These are phyloP conservation scores for Bombus superbus DNA, from an alignment of 1,140 invertebrate genomes.

Conservation along the genomic window DNA sequence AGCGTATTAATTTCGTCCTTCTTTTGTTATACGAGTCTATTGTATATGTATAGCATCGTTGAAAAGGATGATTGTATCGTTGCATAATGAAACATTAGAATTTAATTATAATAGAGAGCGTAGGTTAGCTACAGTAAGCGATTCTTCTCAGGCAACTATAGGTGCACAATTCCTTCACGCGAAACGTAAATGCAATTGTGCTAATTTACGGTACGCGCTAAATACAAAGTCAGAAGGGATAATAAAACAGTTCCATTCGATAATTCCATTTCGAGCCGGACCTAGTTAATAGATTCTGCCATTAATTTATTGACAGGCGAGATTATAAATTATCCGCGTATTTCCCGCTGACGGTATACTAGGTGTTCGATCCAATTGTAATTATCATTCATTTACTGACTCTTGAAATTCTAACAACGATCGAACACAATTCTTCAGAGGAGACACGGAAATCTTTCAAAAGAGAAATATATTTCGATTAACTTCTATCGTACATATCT, in stretches of 20 bases:
- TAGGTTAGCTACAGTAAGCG: not conserved
- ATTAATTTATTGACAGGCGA: constrained; percentile 5
- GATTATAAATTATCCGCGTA: not conserved
- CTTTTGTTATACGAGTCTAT: not conserved
- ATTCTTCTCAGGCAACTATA: not conserved
- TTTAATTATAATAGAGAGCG: not conserved
- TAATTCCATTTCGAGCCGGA: not conserved
- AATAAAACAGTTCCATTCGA: not conserved
- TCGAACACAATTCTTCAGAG: not conserved
- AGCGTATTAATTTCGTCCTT: not conserved
- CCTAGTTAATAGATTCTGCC: not conserved
- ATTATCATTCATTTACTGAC: not conserved
- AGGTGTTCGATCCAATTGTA: not conserved
- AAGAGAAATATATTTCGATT: not conserved
- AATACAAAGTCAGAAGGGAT: not conserved
- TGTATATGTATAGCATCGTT: too few relatives aligned
- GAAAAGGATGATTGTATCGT: not conserved
- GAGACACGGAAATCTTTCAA: too few relatives aligned
- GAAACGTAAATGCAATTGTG: not conserved
- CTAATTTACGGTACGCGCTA: not conserved
- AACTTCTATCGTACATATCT: not conserved
- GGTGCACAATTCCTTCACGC: too few relatives aligned
- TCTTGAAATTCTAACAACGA: not conserved
- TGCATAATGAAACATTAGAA: not conserved
- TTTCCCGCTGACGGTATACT: not conserved